Base-by-base conservation (phyloP, 1,140 invertebrate species). In the Drosophila triauraria region DNA sequence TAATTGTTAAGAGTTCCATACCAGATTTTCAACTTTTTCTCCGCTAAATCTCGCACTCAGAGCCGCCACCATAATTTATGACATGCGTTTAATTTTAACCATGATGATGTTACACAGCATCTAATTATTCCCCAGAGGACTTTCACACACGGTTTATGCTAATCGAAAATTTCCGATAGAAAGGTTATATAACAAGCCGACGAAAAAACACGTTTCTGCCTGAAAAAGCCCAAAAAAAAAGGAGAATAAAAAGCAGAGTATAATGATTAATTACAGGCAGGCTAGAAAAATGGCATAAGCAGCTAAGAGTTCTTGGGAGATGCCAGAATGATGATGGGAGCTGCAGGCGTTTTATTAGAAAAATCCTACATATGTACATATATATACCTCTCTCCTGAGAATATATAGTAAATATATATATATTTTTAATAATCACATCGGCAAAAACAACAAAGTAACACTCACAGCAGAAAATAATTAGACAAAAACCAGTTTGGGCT, bases 401-500 rank as follows among this genome's bases (percentile, higher is more conserved):
- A 46, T 65, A 82, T 30, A 50, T 57, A 47, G 30, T 71, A 50
- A 44, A 53, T 54, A 54, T 53, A 43, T 61, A 27, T 75, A 65
- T 76, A 48, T 75, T 63, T 78, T 77, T 84, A 82, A 86, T 84
- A 82, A 86, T 75, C 75, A 65, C 79, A 77, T 77, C 61, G 30
- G 51, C 61, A 58, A 62, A 61, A 82, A 76, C 74, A 83, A 69
- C 51, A 75, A 54, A 54, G 23, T 60, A 53, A 60, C 71, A 63
- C 58, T 63, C 74, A 54, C 47, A 70, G 65, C 63, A 64, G 50
- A 79, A 82, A 88, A 88, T 88, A 88, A 88, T 88, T 88, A 90
- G 85, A 90, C 78, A 88, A 90, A 78, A 87, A 88, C 84, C 84
- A 65, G 84, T 88, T 88, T 81, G 57, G 59, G 69, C 76, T 78